These are phyloP conservation scores for Rutpela maculata DNA, from an alignment of 2,888 invertebrate genomes.

Conservation along the genomic window DNA sequence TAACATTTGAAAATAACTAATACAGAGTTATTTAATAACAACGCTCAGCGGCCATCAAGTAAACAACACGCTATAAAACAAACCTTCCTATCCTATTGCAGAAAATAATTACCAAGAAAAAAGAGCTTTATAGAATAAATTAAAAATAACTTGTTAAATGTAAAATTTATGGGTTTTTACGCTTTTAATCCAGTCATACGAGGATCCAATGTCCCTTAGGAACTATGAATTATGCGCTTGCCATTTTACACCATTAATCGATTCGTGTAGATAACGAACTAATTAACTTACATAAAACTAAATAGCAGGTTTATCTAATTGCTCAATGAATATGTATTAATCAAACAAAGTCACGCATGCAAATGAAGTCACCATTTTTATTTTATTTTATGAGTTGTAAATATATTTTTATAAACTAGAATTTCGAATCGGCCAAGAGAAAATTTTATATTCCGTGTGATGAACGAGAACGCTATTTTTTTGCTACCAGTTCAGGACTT, in stretches of 20 bases:
- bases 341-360: constrained; percentile 12
- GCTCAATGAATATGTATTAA: constrained; percentile 41
- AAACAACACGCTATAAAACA: too few relatives aligned
- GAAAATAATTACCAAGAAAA: not conserved
- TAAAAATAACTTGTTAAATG: not conserved
- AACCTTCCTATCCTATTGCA: too few relatives aligned
- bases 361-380: too few relatives aligned
- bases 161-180: constrained; percentile 21
- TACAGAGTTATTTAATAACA: too few relatives aligned
- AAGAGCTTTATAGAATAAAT: not conserved
- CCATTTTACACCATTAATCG: constrained; percentile 35
- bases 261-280: constrained; percentile 23
- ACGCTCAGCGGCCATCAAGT: too few relatives aligned
- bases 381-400: too few relatives aligned
- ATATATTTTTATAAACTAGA: too few relatives aligned
- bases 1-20: too few relatives aligned
- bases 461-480: too few relatives aligned
- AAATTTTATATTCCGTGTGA: too few relatives aligned
- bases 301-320: constrained; percentile 31
- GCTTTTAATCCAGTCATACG: constrained; percentile 15
- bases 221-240: constrained; percentile 36
- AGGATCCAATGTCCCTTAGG: constrained; percentile 30
- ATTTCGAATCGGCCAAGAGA: too few relatives aligned
- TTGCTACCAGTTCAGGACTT: too few relatives aligned
- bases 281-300: constrained; percentile 40